Conservation (phyloP, 2,113 vertebrate genomes). For the Forbesichthys agassizii region DNA sequence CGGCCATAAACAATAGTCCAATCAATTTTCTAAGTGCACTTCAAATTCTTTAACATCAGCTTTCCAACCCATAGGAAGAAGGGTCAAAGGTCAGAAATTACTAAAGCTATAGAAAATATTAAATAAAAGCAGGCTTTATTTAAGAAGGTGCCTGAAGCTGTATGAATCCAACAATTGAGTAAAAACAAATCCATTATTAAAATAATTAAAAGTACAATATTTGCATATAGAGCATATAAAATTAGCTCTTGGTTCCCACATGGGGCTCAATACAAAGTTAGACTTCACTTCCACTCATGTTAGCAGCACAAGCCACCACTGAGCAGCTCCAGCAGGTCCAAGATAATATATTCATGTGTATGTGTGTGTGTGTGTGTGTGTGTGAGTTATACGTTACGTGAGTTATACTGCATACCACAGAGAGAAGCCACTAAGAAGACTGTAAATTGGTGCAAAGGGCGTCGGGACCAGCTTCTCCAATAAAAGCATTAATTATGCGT, state of each 20-base stretch:
- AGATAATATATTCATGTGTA: neutral
- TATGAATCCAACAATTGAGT: neutral
- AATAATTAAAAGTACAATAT: neutral
- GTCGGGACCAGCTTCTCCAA: neutral
- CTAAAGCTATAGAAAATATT: too few species aligned
- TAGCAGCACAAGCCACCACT: too few species aligned
- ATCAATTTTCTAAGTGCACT: neutral
- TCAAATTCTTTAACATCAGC: too few species aligned
- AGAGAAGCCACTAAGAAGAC: neutral
- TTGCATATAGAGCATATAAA: neutral
- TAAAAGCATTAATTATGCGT: constrained; percentile 37
- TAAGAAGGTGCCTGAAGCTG: too few species aligned
- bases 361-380: neutral
- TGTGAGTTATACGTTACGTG: neutral
- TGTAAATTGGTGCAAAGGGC: neutral
- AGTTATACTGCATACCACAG: constrained; percentile 1
- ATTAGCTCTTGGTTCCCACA: neutral
- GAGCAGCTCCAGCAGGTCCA: neutral
- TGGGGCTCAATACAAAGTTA: neutral
- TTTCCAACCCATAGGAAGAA: too few species aligned
- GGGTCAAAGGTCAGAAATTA: too few species aligned
- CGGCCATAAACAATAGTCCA: neutral
- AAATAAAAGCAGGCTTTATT: too few species aligned
- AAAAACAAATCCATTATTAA: neutral
- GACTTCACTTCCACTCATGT: too few species aligned